Evolutionary conservation across 2,797 vertebrate genomes (phyloP).

Genomic region (Anableps anableps): DNA sequence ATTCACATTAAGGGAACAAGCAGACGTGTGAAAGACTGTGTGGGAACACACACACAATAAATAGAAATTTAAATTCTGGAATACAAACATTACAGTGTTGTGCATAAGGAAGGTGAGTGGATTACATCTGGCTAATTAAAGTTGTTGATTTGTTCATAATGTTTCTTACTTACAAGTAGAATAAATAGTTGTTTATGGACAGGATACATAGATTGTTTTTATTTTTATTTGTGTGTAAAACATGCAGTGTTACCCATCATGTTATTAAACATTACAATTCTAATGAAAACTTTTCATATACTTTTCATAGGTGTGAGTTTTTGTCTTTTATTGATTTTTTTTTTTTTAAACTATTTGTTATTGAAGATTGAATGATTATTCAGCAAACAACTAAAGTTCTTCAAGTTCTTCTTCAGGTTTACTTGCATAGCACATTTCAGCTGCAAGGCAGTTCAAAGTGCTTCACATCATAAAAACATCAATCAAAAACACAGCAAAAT

Average conservation of each 20-base stretch:
- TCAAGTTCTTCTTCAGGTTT: too few species aligned
- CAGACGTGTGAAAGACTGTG: not conserved
- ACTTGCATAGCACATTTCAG: too few species aligned
- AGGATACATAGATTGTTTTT: not conserved
- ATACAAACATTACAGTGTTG: slow-evolving; percentile 6
- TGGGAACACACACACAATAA: not conserved
- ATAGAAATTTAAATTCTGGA: slow-evolving; percentile 3
- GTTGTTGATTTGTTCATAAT: slow-evolving; percentile 12
- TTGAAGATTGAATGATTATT: not conserved
- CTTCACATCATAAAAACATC: too few species aligned
- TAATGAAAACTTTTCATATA: not conserved
- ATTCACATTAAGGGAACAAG: not conserved
- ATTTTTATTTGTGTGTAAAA: slow-evolving; percentile 11
- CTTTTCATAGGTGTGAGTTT: not conserved
- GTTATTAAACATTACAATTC: not conserved
- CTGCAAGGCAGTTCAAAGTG: too few species aligned
- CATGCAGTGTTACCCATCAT: not conserved
- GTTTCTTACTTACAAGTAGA: slow-evolving; percentile 13
- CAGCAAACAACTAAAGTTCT: too few species aligned
- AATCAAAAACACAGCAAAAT: too few species aligned
- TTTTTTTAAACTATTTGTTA: not conserved
- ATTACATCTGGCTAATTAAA: slow-evolving; percentile 3
- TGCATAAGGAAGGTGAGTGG: slow-evolving; percentile 16
- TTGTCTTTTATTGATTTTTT: not conserved
- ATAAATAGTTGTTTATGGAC: slow-evolving; percentile 6